phyloP scores from a whole-genome alignment of 2,888 invertebrate genomes.

The Troides helena region DNA sequence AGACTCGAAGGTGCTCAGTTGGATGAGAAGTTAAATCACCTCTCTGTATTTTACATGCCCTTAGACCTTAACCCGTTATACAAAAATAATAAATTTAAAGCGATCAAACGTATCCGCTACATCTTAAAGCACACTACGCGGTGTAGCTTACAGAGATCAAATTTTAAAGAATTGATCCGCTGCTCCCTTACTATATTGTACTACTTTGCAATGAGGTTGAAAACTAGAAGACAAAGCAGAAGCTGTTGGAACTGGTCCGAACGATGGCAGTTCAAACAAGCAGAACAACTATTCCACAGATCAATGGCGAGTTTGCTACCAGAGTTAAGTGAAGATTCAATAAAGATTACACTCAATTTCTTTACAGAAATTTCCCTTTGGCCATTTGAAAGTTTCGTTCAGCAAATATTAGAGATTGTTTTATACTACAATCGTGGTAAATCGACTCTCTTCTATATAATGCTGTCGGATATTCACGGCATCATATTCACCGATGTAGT shows the following conservation, averaged over 20 bases:
- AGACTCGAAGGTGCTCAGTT: slow-evolving; percentile 33
- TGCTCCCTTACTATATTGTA: slow-evolving; percentile 55
- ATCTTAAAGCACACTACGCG: slow-evolving; percentile 44
- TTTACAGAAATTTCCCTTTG: slow-evolving; percentile 50
- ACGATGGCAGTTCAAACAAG: slow-evolving; percentile 47
- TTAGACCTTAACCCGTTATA: slow-evolving; percentile 45
- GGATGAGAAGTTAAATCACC: slow-evolving; percentile 45
- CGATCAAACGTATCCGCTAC: slow-evolving; percentile 43
- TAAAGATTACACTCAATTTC: slow-evolving; percentile 54
- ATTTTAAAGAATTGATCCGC: slow-evolving; percentile 49
- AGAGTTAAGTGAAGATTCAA: slow-evolving; percentile 50
- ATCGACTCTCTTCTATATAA: slow-evolving; percentile 50
- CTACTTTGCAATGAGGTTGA: slow-evolving; percentile 60
- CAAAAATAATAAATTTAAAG: slow-evolving; percentile 44
- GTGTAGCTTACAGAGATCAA: slow-evolving; percentile 42
- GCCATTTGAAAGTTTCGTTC: slow-evolving; percentile 56
- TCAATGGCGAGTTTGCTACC: slow-evolving; percentile 52
- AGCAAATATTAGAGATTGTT: slow-evolving; percentile 55
- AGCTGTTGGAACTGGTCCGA: slow-evolving; percentile 45
- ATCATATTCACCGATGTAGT: slow-evolving; percentile 50
- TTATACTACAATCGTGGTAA: slow-evolving; percentile 51
- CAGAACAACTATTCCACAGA: slow-evolving; percentile 52
- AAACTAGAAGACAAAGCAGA: slow-evolving; percentile 44
- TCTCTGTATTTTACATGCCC: slow-evolving; percentile 45
- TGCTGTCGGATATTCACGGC: slow-evolving; percentile 58